Evolutionary conservation across 2,797 vertebrate genomes (phyloP).

Genomic region (Delichon dasypus): DNA sequence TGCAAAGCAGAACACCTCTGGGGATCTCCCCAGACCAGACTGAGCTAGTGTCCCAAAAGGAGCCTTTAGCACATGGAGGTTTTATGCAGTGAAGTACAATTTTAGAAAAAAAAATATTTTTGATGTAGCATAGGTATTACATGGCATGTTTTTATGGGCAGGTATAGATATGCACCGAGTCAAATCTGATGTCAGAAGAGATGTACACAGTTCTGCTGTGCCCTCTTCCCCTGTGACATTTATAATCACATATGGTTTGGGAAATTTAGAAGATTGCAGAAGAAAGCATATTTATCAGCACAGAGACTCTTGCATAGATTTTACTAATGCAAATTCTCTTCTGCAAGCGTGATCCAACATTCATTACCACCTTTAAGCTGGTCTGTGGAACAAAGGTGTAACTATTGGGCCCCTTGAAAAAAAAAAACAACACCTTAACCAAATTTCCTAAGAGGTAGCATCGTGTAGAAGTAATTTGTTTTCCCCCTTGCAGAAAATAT

Average conservation of each 20-base stretch:
- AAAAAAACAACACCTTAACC: background rate
- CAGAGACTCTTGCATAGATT: background rate
- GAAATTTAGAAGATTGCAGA: background rate
- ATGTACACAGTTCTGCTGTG: background rate
- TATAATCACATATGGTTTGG: background rate
- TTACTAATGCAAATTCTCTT: background rate
- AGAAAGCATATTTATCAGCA: background rate
- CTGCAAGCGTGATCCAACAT: background rate
- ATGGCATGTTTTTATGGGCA: background rate
- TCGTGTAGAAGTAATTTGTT: background rate
- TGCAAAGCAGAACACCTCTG: background rate
- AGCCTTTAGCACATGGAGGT: background rate
- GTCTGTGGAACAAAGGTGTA: background rate
- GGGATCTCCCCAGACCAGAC: background rate
- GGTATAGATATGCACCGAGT: accelerated
- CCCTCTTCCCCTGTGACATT: background rate
- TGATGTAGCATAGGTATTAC: accelerated
- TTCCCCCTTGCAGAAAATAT: background rate
- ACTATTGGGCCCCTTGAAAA: background rate
- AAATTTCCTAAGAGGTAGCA: background rate
- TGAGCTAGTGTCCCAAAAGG: background rate
- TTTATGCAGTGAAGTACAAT: background rate
- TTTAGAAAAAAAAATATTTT: background rate
- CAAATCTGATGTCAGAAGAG: background rate
- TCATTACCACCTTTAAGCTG: background rate